These are phyloP conservation scores for Cherax destructor DNA, from an alignment of 1,140 invertebrate species.

Conservation along the genomic window DNA sequence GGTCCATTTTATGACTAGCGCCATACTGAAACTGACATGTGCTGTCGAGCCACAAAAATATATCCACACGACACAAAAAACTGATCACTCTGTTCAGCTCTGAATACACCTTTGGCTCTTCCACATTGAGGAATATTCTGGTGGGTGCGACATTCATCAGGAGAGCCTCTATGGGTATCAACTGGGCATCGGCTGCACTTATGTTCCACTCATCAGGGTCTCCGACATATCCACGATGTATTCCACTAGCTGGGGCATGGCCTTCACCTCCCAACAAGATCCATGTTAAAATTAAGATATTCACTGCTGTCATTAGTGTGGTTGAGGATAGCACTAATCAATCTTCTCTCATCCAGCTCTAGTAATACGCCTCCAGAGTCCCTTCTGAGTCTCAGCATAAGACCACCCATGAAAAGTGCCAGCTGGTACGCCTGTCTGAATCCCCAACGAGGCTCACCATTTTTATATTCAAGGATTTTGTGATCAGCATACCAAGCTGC, in stretches of 20 bases:
- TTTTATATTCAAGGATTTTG: conserved; percentile 6
- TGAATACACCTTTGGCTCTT: conserved; percentile 48
- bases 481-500: conserved; percentile 29
- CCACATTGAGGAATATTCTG: conserved; percentile 62
- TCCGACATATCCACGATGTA: conserved; percentile 64
- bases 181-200: conserved; percentile 32
- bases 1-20: conserved; percentile 49
- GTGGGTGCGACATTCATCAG: conserved; percentile 63
- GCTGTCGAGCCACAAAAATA: conserved; percentile 70
- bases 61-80: conserved; percentile 67
- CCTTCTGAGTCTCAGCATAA: background rate
- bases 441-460: background rate
- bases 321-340: conserved; percentile 42
- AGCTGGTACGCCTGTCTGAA: background rate
- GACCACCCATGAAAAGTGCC: conserved; percentile 31
- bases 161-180: conserved; percentile 57
- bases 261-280: conserved; percentile 61
- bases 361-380: background rate
- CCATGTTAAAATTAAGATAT: conserved; percentile 58
- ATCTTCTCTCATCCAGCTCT: conserved; percentile 23
- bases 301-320: conserved; percentile 56
- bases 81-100: conserved; percentile 47
- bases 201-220: conserved; percentile 69
- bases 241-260: conserved; percentile 36
- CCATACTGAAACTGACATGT: conserved; percentile 62